Evolutionary conservation across 2,797 vertebrate genomes (phyloP).

Genomic region (Hephaestus fuliginosus): DNA sequence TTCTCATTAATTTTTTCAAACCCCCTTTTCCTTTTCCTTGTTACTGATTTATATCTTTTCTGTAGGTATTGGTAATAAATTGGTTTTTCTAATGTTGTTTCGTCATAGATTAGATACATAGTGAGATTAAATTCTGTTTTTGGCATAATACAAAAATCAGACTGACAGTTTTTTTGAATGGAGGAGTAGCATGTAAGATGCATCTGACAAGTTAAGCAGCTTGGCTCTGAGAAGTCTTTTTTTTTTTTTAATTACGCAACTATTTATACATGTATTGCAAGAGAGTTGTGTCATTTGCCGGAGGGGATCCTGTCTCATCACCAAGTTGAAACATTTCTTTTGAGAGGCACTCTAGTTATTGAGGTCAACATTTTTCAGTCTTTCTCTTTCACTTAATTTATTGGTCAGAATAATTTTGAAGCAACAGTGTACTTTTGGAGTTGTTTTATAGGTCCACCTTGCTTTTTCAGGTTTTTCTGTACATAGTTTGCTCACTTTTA

Average conservation of each 20-base stretch:
- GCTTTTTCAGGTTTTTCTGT: not conserved
- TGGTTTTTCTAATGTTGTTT: not conserved
- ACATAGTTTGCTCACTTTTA: not conserved
- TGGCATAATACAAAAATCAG: constrained; percentile 30
- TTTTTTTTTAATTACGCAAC: constrained; percentile 69
- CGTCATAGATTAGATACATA: constrained; percentile 19
- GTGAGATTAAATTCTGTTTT: constrained; percentile 45
- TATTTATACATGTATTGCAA: constrained; percentile 77
- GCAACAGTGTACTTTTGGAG: constrained; percentile 17
- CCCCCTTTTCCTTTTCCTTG: not conserved
- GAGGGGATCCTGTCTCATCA: constrained; percentile 73
- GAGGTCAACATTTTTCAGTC: constrained; percentile 55
- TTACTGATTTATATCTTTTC: constrained; percentile 2
- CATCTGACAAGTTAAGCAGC: constrained; percentile 79
- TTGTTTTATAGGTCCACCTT: not conserved
- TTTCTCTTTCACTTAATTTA: constrained; percentile 38
- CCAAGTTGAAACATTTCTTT: constrained; percentile 67
- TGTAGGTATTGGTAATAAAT: constrained; percentile 4
- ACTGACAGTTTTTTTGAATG: constrained; percentile 62
- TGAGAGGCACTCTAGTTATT: constrained; percentile 57
- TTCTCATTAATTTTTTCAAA: constrained; percentile 26
- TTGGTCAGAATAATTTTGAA: constrained; percentile 34
- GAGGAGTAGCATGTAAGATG: constrained; percentile 67
- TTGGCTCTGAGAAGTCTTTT: constrained; percentile 71
- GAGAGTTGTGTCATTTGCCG: constrained; percentile 75